Base-by-base conservation (phyloP, 1,140 invertebrate genomes). In the Venturia canescens region DNA sequence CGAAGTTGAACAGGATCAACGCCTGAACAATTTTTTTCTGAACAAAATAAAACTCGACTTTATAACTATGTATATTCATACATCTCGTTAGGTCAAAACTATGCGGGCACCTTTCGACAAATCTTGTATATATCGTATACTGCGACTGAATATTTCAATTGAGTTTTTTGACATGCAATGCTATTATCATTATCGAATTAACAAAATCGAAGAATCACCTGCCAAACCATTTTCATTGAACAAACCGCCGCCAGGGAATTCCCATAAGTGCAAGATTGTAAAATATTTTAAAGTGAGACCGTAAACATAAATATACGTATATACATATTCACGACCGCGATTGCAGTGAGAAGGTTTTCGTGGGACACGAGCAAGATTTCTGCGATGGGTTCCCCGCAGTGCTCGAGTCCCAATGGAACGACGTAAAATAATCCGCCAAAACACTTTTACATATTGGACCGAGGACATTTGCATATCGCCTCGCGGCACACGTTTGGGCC, bases 401-500 rank as follows among this genome's bases (percentile, higher is more conserved):
- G 60, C n/a, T 34, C 15, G 57, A 63, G 53, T 63, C 82, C 79
- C 74, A 69, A 27, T 44, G 82, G 79, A 67, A 79, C 34, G 72
- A 80, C 67, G 76, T 80, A 66, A 83, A 83, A 83, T 83, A 83
- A 83, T 83, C 79, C 69, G 66, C 82, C 82, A 82, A 77, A 82
- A 82, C 81, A 83, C 82, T 83, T 83, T 83, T 83, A 83, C 82
- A 83, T 83, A 83, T 83, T 83, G 82, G 79, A 69, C 82, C 75
- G 31, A 53, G 38, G 79, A 34, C 78, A 83, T 83, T 83, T 83
- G 82, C 82, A 83, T 83, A 80, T 78, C 82, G 80, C 79, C 82
- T 77, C 75, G 75, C 75, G 75, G 75, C 75, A 77, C 75, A 77
- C 75, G 75, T 77, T 77, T 63, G 34, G 75, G 75, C 53, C 57